Evolutionary conservation across 1,140 invertebrate genomes (phyloP).

Genomic region (Drosophila nasuta): DNA sequence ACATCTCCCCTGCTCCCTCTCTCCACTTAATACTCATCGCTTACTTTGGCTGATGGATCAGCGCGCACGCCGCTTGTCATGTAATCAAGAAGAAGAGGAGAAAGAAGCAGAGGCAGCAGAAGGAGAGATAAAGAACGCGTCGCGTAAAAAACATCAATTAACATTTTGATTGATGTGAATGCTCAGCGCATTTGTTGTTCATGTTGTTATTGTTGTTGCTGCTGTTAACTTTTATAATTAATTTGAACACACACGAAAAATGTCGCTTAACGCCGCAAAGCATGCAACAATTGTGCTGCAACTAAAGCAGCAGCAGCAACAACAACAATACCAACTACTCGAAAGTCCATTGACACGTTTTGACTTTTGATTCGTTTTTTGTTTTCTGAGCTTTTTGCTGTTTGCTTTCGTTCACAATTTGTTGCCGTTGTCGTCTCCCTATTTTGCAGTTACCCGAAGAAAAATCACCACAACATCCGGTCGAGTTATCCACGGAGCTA

Average conservation of each 20-base stretch:
- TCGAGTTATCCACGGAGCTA: conserved; percentile 84
- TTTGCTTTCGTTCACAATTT: neutral
- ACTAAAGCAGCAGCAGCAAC: conserved; percentile 11
- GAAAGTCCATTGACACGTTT: conserved; percentile 34
- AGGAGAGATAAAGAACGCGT: conserved; percentile 50
- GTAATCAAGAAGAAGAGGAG: conserved; percentile 59
- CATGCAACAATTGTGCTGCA: conserved; percentile 73
- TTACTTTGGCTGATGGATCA: conserved; percentile 65
- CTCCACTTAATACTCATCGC: conserved; percentile 15
- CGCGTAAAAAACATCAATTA: conserved; percentile 66
- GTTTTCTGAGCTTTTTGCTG: neutral
- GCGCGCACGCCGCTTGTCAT: conserved; percentile 74
- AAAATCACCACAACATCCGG: conserved; percentile 84
- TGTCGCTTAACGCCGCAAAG: conserved; percentile 61
- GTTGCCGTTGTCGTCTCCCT: conserved; percentile 21
- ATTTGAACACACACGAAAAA: conserved; percentile 57
- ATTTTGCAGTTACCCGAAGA: conserved; percentile 82
- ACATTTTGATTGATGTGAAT: conserved; percentile 77
- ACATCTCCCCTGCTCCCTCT: neutral
- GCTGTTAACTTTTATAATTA: conserved; percentile 73
- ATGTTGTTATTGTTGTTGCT: conserved; percentile 33
- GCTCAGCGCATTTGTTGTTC: conserved; percentile 16
- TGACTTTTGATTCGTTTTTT: conserved; percentile 21
- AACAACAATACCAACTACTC: conserved; percentile 3
- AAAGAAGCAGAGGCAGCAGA: conserved; percentile 10